phyloP scores from a whole-genome alignment of 2,888 invertebrate genomes.

The Caenorhabditis becei region DNA sequence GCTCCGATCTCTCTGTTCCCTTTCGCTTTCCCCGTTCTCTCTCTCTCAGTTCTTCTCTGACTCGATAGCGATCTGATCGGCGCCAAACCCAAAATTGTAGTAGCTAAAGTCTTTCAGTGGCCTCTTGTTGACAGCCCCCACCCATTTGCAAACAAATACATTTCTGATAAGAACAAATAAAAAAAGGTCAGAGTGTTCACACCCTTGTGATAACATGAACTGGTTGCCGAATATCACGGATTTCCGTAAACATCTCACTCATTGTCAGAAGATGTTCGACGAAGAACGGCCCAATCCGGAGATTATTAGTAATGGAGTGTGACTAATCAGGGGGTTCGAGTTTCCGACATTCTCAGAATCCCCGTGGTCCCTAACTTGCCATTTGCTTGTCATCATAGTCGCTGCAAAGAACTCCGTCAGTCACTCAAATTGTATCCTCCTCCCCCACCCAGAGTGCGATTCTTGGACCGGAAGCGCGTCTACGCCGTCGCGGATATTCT shows the following conservation, averaged over 20 bases:
- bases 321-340: too few relatives aligned
- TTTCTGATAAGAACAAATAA: slow-evolving; percentile 11
- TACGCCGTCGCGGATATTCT: slow-evolving; percentile 27
- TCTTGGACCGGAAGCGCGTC: slow-evolving; percentile 46
- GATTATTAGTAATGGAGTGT: too few relatives aligned
- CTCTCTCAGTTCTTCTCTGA: background rate
- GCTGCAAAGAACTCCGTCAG: background rate
- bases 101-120: too few relatives aligned
- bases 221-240: slow-evolving; percentile 5
- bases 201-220: slow-evolving; percentile 10
- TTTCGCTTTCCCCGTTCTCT: background rate
- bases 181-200: slow-evolving; percentile 29
- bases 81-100: too few relatives aligned
- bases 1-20: slow-evolving; percentile 9
- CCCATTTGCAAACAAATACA: slow-evolving; percentile 29
- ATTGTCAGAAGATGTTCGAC: slow-evolving; percentile 1
- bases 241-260: slow-evolving; percentile 13
- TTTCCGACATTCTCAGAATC: too few relatives aligned
- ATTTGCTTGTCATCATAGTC: too few relatives aligned
- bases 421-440: slow-evolving; percentile 27
- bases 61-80: too few relatives aligned
- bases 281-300: slow-evolving; percentile 15
- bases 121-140: slow-evolving; percentile 2
- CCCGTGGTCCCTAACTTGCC: too few relatives aligned
- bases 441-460: slow-evolving; percentile 18